Base-by-base conservation (phyloP, 2,113 vertebrate species). In the Pollachius pollachius region DNA sequence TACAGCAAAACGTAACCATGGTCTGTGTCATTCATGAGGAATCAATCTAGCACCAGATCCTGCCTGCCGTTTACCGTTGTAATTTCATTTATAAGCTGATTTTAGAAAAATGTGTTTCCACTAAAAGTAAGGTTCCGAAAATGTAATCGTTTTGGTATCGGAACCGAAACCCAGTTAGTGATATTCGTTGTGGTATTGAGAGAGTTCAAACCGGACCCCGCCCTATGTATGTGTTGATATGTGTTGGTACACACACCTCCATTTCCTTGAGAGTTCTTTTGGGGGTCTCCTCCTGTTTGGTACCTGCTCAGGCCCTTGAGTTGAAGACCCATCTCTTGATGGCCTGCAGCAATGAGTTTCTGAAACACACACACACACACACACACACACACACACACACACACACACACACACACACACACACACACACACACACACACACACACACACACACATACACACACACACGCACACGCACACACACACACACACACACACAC, bases 241-340 rank as follows among this genome's bases (percentile, higher is more conserved):
- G 41, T 48, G 15, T 17, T n/a, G 65, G 9, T 64, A 11, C 54
- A 34, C 61, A n/a, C 57, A 90, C 89, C 85, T 21, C 68, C 73
- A 4, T 67, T 76, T 41, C 56, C 3, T 5, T 15, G 5, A 23
- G 65, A 57, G 11, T 54, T 73, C 41, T 48, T 9, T 48, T 48
- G 6, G 41, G 41, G 41, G 41, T 48, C 41, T 48, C 41, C 41
- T 89, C 79, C 79, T 83, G 87, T 83, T 63, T 90, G 92, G 76
- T 92, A 94, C 64, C 65, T 68, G 77, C 93, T 90, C 78, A 97
- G 79, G 70, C 83, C 89, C 67, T 64, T 84, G 68, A 98, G 78
- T 70, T 94, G 94, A 76, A 92, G 59, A 66, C 15, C 89, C 27
- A 86, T 85, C 81, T 94, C 93, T 81, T 82, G 79, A 23, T 81